phyloP scores from a whole-genome alignment of 2,888 invertebrate species.

The Rhyacophila evoluta region DNA sequence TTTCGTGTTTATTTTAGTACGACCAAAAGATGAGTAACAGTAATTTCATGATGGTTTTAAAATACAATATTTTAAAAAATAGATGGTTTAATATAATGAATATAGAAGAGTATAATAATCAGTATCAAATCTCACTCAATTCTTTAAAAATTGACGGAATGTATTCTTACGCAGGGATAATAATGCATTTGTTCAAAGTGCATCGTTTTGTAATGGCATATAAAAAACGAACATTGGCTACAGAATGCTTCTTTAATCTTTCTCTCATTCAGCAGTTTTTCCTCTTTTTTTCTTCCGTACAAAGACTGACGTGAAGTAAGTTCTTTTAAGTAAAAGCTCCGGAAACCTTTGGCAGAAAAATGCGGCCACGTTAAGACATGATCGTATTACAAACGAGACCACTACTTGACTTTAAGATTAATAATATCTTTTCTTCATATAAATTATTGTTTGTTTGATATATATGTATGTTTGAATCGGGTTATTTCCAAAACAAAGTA shows the following conservation, averaged over 20 bases:
- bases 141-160: neutral
- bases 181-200: neutral
- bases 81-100: no score
- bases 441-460: no score
- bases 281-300: neutral
- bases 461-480: no score
- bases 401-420: no score
- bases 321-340: neutral
- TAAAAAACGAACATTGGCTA: neutral
- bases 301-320: neutral
- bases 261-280: neutral
- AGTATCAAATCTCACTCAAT: neutral
- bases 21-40: no score
- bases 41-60: no score
- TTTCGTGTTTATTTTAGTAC: no score
- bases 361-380: neutral
- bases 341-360: neutral
- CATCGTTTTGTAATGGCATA: neutral
- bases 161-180: neutral
- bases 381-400: neutral
- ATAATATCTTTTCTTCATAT: no score
- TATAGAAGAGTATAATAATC: no score
- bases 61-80: no score
- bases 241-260: slow-evolving; percentile 16
- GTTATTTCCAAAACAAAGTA: no score